Base-by-base conservation (phyloP, 2,888 invertebrate species). In the Drosophila picticornis region DNA sequence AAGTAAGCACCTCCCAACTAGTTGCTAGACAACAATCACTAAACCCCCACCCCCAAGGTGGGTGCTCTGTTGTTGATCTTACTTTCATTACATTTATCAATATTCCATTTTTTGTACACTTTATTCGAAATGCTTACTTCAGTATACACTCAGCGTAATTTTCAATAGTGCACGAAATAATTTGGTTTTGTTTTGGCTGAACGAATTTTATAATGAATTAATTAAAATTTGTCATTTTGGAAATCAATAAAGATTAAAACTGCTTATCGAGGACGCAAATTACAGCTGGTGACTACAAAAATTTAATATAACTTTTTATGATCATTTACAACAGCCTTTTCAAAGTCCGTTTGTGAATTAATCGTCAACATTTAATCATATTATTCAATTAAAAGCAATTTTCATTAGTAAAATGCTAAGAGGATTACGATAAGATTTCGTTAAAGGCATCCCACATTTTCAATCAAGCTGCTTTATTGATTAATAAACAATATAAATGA, bases 231-330 rank as follows among this genome's bases (percentile, higher is more conserved):
- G 46, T 51, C 55, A 40, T 68, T 58, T 72, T 73, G 60, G 56
- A 87, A 87, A 81, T 84, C 70, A 79, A 83, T 86, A 77, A 74
- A 64, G 75, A 65, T 83, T 80, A 77, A 83, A 76, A 72, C 69
- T 53, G 67, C 65, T 84, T 79, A 77, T 72, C 69, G 65, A 22
- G 57, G 65, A 40, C 22, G 29, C 32, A 27, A 51, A 51, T 51
- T 40, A n/a, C 38, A 64, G 32, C 32, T 10, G 57, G 27, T 22
- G 38, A 22, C 2, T 71, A 57, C 66, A 75, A 75, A 71, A 75
- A 75, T 61, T 62, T 71, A 77, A 77, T 53, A 52, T 4, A 46
- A 57, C 22, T 59, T 53, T 63, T 63, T 75, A 43, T 50, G 61
- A 22, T 53, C 19, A 63, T 64, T 64, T 56, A 59, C 55, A 55